Percentiles rank a stretch among this genome's conserved stretches.
phyloP scores from a whole-genome alignment of 1,140 invertebrate species.

The Meloidogyne floridensis region DNA sequence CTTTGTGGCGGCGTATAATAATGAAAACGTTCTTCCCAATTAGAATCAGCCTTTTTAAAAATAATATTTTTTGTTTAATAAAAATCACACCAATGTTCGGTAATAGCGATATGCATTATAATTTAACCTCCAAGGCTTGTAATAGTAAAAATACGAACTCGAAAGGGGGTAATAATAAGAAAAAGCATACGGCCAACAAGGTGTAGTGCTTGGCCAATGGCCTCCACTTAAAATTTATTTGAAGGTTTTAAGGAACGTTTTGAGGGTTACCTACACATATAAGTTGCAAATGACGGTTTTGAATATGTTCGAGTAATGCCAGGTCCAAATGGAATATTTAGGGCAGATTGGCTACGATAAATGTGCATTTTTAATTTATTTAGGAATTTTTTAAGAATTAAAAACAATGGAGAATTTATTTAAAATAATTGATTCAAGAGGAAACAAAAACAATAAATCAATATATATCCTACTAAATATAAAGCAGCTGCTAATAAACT shows the following conservation, averaged over 20 bases:
- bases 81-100: slow-evolving; percentile 15
- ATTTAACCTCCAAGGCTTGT: slow-evolving; percentile 20
- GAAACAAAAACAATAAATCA: not conserved
- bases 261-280: slow-evolving; percentile 17
- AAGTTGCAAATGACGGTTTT: slow-evolving; percentile 18
- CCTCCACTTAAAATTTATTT: slow-evolving; percentile 11
- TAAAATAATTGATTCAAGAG: slow-evolving; percentile 1
- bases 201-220: slow-evolving; percentile 27
- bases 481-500: not conserved
- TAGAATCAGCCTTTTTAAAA: slow-evolving; percentile 18
- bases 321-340: not conserved
- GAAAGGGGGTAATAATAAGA: slow-evolving; percentile 32
- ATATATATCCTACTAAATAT: not conserved
- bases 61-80: not conserved
- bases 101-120: slow-evolving; percentile 25
- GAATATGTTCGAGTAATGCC: slow-evolving; percentile 17
- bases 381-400: not conserved
- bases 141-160: slow-evolving; percentile 28
- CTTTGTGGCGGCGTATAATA: slow-evolving; percentile 28
- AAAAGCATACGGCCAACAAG: slow-evolving; percentile 25
- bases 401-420: not conserved
- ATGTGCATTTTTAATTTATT: not conserved
- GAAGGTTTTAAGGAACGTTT: not conserved
- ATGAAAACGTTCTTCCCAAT: slow-evolving; percentile 24
- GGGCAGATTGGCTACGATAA: not conserved